Evolutionary conservation across 2,113 vertebrate genomes (phyloP).

Genomic region (Tragelaphus buxtoni): DNA sequence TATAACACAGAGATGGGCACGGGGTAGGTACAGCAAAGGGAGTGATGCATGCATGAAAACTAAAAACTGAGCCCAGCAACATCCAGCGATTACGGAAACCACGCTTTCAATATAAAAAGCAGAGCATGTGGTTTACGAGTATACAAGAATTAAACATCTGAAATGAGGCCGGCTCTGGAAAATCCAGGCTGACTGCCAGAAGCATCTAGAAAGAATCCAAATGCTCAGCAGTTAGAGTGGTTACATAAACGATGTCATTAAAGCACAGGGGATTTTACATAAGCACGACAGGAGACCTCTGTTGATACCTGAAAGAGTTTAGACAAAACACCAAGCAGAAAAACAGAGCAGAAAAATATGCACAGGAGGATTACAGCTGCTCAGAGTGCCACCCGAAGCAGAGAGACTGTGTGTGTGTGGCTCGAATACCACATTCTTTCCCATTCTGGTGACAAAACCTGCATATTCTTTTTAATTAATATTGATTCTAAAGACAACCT

Average conservation of each 20-base stretch:
- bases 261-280: not conserved
- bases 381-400: not conserved
- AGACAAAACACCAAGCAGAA: not conserved
- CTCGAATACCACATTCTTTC: not conserved
- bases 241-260: not conserved
- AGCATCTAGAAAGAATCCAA: conserved; percentile 40
- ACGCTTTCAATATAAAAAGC: conserved; percentile 35
- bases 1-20: not conserved
- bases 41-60: not conserved
- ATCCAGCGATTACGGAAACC: not conserved
- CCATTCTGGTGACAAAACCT: not conserved
- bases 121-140: not conserved
- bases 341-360: not conserved
- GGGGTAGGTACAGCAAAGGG: not conserved
- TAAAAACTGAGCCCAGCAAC: not conserved
- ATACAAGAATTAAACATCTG: not conserved
- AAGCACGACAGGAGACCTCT: not conserved
- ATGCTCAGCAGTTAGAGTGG: not conserved
- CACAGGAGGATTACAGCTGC: not conserved
- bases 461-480: not conserved
- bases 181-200: conserved; percentile 4
- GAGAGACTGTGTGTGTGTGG: not conserved
- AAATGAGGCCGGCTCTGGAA: not conserved
- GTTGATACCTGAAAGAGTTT: not conserved
- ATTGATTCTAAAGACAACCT: not conserved